Evolutionary conservation across 2,113 vertebrate species (phyloP).

Genomic region (Trochalopteron elliotii): DNA sequence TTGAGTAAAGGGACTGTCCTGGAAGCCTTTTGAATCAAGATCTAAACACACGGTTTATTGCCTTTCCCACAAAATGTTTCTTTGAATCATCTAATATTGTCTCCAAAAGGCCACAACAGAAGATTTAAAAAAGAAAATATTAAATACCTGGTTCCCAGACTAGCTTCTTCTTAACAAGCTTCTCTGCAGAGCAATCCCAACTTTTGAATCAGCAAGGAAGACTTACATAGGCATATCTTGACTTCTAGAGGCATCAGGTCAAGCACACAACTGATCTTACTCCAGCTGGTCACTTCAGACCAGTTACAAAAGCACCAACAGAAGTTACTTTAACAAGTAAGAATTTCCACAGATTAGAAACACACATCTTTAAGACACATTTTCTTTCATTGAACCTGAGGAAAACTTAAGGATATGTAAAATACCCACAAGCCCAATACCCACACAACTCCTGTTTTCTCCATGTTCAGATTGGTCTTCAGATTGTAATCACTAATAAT

Average conservation of each 20-base stretch:
- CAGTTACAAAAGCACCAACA: not conserved
- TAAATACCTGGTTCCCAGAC: not conserved
- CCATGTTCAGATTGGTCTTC: not conserved
- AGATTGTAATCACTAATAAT: not conserved
- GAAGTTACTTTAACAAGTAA: not conserved
- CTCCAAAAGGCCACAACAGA: not conserved
- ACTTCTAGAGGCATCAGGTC: not conserved
- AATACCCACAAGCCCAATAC: not conserved
- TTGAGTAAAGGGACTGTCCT: not conserved
- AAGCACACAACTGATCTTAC: not conserved
- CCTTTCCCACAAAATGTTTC: not conserved
- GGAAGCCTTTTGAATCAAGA: not conserved
- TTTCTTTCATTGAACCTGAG: not conserved
- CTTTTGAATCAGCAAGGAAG: not conserved
- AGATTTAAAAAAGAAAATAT: not conserved
- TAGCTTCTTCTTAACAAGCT: not conserved
- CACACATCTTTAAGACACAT: not conserved
- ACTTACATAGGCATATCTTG: not conserved
- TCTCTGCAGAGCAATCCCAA: not conserved
- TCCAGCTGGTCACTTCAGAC: not conserved
- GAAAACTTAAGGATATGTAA: not conserved
- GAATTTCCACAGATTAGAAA: not conserved
- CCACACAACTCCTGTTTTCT: not conserved
- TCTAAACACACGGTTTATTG: not conserved
- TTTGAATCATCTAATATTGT: not conserved